A percentile compares a stretch with the other conserved stretches of the same genome.
Conservation (phyloP, 1,140 invertebrate genomes). For the Wiebesia pumilae region DNA sequence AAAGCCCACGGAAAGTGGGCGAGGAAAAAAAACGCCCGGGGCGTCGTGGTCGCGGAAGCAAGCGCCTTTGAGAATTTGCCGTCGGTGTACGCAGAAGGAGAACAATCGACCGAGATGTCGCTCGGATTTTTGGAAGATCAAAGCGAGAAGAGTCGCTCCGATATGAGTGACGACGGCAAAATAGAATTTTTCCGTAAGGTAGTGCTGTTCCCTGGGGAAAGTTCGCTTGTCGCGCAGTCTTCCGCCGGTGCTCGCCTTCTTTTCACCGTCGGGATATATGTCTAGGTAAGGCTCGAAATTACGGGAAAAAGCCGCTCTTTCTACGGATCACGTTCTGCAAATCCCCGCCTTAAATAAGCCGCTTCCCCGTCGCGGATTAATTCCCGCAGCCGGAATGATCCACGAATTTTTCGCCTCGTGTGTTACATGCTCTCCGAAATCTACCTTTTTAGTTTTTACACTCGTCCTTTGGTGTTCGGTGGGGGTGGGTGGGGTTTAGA, state of each 20-base stretch:
- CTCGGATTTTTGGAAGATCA: slow-evolving; percentile 14
- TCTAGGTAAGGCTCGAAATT: slow-evolving; percentile 27
- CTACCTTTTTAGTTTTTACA: neutral
- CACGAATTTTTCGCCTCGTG: neutral
- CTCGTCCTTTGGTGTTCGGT: neutral
- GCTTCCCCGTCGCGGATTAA: slow-evolving; percentile 33
- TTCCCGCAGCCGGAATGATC: slow-evolving; percentile 18
- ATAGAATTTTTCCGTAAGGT: slow-evolving; percentile 31
- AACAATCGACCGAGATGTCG: neutral
- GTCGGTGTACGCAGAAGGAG: neutral
- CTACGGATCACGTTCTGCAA: slow-evolving; percentile 47
- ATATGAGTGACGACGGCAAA: neutral
- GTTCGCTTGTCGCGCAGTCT: no score
- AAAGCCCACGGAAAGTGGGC: neutral
- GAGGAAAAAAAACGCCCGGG: neutral
- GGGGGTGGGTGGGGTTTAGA: no score
- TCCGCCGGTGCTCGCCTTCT: no score
- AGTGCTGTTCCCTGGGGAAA: slow-evolving; percentile 7
- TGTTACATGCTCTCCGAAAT: neutral
- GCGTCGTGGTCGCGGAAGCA: neutral
- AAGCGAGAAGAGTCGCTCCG: neutral
- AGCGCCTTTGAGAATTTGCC: neutral
- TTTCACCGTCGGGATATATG: no score
- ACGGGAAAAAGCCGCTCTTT: slow-evolving; percentile 46
- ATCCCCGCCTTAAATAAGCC: slow-evolving; percentile 50